Percentiles rank a stretch among this genome's conserved stretches.
Conservation (phyloP, 2,113 vertebrate genomes). For the Atherinomorus stipes region DNA sequence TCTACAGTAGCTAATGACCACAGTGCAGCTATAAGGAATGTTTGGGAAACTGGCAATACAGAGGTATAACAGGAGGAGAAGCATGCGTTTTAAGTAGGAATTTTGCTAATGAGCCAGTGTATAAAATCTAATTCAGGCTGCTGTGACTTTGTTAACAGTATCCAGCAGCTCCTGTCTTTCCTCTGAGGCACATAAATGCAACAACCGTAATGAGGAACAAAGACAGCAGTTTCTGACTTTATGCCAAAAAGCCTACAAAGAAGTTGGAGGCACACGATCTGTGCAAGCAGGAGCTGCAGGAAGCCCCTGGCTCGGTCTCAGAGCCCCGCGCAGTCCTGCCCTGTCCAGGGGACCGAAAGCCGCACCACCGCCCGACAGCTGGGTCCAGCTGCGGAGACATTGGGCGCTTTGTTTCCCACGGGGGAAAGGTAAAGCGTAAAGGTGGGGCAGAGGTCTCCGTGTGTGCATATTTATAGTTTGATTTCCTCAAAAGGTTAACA, state of each 20-base stretch:
- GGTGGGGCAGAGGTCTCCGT: conserved; percentile 29
- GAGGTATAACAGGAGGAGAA: background rate
- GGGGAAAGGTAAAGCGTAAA: conserved; percentile 9
- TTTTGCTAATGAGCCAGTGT: conserved; percentile 30
- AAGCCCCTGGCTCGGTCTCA: conserved; percentile 5
- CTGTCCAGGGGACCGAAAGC: conserved; percentile 28
- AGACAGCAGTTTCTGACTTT: conserved; percentile 16
- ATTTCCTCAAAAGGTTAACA: conserved; percentile 58
- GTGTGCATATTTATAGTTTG: conserved; percentile 29
- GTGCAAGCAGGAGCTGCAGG: background rate
- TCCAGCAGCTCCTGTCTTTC: conserved; percentile 31
- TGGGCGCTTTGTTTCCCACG: conserved; percentile 74
- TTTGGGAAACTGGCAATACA: conserved; percentile 19
- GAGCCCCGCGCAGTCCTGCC: conserved; percentile 3
- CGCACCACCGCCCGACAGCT: conserved; percentile 65
- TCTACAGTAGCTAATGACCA: conserved; percentile 37
- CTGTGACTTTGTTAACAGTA: conserved; percentile 23
- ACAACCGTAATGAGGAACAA: conserved; percentile 38
- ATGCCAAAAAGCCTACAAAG: background rate
- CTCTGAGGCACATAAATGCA: conserved; percentile 22
- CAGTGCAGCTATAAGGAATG: conserved; percentile 5
- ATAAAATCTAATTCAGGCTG: conserved; percentile 40
- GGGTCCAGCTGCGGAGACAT: conserved; percentile 78
- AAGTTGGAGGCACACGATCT: background rate
- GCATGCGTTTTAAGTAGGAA: conserved; percentile 16